Evolutionary conservation across 1,140 invertebrate genomes (phyloP), one percentile per base, ranked within the genome.

Genomic region (Drosophila sp.): DNA sequence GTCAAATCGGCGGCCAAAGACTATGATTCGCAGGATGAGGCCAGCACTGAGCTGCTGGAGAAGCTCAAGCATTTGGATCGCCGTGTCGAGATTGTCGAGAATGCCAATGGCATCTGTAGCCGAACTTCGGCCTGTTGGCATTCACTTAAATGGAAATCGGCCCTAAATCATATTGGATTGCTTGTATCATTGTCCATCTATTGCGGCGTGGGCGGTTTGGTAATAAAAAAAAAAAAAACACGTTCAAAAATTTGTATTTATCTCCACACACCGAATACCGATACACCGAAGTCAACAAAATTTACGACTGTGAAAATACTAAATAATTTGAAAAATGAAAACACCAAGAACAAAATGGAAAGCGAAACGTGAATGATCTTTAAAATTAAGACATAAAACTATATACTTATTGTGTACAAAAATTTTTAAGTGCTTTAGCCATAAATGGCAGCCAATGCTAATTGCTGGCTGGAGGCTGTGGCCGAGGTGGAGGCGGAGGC

Each of bases 141-240:
- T 60, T 83, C 87, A 4, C 54, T 91, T 10, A 91, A 91, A 76
- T 91, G 90, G 90, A 95, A 95, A 90, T 93, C 94, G 17, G 94
- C 94, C 7, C 81, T 95, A 40, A 94, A 95, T 63, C 96, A 96
- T 75, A 92, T 95, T 23, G 95, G 95, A 23, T 91, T 96, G 50
- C 93, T 96, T 64, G 92, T 96, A 17, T 94, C 95, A 0, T 92
- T 96, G 10, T 96, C 95, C 93, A 89, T 95, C 32, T 96, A 96
- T 78, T 96, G 95, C 1, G 94, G 93, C 32, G 93, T 95, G 50
- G 96, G 96, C 65, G 96, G 96, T 79, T 91, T 96, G 94, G 96
- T 96, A 93, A 94, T 94, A 93, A 71, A 56, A 62, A 33, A 5
- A 7, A 33, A 33, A 7, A 8, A 33, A 38, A 38, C 35, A 38